These are phyloP conservation scores for Sylvia borin DNA, from an alignment of 2,797 vertebrate species.

Conservation along the genomic window DNA sequence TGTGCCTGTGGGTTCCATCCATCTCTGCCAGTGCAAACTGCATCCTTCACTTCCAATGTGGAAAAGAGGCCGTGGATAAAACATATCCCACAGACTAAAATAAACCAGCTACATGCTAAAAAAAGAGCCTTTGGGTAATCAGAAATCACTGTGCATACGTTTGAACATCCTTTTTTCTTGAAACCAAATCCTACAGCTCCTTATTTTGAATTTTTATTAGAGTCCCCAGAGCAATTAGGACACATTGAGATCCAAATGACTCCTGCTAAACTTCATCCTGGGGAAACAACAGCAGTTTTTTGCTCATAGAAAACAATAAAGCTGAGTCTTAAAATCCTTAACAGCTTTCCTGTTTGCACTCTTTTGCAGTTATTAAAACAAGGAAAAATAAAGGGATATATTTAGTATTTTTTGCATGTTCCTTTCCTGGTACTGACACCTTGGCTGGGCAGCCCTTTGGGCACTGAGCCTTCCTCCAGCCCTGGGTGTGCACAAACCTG, in stretches of 20 bases:
- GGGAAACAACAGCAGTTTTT: constrained; percentile 7
- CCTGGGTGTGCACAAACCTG: neutral
- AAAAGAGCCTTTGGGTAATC: constrained; percentile 38
- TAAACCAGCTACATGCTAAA: constrained; percentile 12
- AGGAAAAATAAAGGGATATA: neutral
- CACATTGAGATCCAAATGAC: neutral
- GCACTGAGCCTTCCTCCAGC: neutral
- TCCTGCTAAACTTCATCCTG: constrained; percentile 31
- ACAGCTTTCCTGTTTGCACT: neutral
- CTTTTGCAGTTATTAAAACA: neutral
- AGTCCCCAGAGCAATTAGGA: constrained; percentile 28
- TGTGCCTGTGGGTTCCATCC: neutral
- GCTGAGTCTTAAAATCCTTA: neutral
- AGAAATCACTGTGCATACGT: constrained; percentile 15
- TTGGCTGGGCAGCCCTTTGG: neutral
- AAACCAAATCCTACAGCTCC: constrained; percentile 5
- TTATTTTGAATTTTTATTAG: constrained; percentile 47
- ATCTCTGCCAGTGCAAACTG: neutral
- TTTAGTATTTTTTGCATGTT: neutral
- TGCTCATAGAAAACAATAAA: constrained; percentile 12
- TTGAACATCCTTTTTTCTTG: neutral
- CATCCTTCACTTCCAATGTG: neutral
- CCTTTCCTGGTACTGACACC: neutral
- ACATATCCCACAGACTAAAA: constrained; percentile 8
- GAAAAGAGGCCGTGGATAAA: neutral